Conservation (phyloP, 2,113 vertebrate species). For the Crypturellus undulatus region DNA sequence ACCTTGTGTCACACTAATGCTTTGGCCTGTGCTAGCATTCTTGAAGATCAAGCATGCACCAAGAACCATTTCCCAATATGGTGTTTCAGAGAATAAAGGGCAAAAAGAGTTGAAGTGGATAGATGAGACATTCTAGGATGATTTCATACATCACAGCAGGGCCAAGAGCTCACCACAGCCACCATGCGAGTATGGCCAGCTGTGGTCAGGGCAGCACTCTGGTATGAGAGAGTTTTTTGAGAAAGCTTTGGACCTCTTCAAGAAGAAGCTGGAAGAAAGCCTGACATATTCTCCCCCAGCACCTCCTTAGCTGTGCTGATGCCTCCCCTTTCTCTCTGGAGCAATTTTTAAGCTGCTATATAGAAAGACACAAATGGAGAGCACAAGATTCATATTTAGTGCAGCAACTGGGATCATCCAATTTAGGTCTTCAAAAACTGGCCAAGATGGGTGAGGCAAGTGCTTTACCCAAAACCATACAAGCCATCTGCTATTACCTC, state of each 20-base stretch:
- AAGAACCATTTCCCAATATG: accelerated
- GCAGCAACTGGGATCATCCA: background rate
- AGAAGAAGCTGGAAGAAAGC: background rate
- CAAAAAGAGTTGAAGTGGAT: accelerated
- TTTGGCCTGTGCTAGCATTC: background rate
- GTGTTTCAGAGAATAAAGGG: background rate
- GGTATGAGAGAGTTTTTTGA: background rate
- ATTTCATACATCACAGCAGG: background rate
- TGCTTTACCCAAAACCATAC: accelerated
- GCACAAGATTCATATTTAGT: background rate
- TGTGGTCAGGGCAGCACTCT: background rate
- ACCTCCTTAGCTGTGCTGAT: background rate
- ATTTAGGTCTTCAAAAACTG: background rate
- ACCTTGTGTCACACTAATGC: accelerated
- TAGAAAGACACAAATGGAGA: background rate
- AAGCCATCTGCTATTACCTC: background rate
- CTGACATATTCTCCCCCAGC: background rate
- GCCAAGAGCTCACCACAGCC: background rate
- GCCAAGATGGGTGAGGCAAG: background rate
- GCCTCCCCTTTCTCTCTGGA: background rate
- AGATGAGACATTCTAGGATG: accelerated
- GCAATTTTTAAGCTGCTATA: background rate
- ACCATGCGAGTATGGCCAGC: background rate
- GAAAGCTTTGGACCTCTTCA: background rate
- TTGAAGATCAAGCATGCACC: background rate